phyloP scores from a whole-genome alignment of 2,888 invertebrate species.

The Hedya salicella region DNA sequence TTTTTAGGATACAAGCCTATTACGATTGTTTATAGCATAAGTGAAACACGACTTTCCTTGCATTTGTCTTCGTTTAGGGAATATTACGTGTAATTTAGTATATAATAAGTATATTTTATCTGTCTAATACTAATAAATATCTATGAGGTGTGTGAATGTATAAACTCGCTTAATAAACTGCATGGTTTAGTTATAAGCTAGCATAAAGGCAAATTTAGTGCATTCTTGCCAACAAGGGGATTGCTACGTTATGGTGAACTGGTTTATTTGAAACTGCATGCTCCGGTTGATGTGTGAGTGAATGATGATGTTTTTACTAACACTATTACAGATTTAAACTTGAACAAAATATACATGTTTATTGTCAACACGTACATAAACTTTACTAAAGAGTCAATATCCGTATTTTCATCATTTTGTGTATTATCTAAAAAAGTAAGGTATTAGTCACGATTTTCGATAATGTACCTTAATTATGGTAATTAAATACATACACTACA shows the following conservation, averaged over 20 bases:
- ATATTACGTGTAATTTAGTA: slow-evolving; percentile 5
- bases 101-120: slow-evolving; percentile 13
- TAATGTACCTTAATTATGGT: too few relatives aligned
- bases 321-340: slow-evolving; percentile 5
- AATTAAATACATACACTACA: too few relatives aligned
- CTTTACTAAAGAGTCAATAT: not conserved
- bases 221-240: slow-evolving; percentile 12
- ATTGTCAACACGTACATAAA: not conserved
- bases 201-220: slow-evolving; percentile 17
- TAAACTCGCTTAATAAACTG: slow-evolving; percentile 49
- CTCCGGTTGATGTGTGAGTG: slow-evolving; percentile 32
- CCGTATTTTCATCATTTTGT: not conserved
- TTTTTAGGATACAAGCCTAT: too few relatives aligned
- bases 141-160: slow-evolving; percentile 30
- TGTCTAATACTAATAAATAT: slow-evolving; percentile 10
- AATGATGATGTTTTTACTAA: slow-evolving; percentile 25
- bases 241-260: slow-evolving; percentile 10
- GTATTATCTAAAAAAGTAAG: too few relatives aligned
- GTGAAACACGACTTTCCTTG: not conserved
- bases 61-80: not conserved
- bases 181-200: slow-evolving; percentile 61
- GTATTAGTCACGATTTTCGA: too few relatives aligned
- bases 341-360: slow-evolving; percentile 4
- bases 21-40: not conserved
- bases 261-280: slow-evolving; percentile 34